Base-by-base conservation (phyloP, 1,140 invertebrate genomes). In the Drosophila sturtevanti region DNA sequence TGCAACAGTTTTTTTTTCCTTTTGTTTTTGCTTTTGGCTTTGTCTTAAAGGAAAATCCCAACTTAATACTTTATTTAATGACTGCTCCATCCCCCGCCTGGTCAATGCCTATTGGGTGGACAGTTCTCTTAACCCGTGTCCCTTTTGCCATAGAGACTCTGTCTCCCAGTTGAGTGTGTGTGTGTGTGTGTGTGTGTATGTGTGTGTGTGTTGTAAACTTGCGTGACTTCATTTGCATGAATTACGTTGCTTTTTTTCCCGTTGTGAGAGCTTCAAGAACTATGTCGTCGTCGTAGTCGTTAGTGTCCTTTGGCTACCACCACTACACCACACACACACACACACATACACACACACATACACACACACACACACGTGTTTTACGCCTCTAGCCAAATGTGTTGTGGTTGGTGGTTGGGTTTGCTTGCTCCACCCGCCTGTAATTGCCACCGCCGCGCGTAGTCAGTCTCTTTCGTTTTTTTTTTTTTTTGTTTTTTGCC, bases 171-270 rank as follows among this genome's bases (percentile, higher is more conserved):
- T 31, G 0, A 6, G 6, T 10, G 38, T 59, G 22, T 31, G 1
- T 6, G 31, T 11, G 12, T 18, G 16, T 37, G 54, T 65, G 22
- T 27, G 21, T 52, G 38, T 59, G 22, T 31, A 0, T 6, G 31
- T 11, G 12, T 18, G 16, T 37, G 54, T 65, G 22, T 27, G 21
- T 52, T n/a, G 64, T 35, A 58, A 68, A 68, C 51, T 91, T 91
- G 89, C 89, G 89, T 91, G 89, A 91, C 89, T 90, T 86, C 68
- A 90, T 91, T 91, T 91, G 70, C 89, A 91, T 91, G 81, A 89
- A 89, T 89, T 89, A 79, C 76, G 84, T 75, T 75, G 84, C 82
- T 82, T 79, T 71, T 73, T 62, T 58, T 54, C 52, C 22, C 44
- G 4, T 11, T 44, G 63, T 63, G 37, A 55, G 51, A 34, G 38